These are phyloP conservation scores for Calidris pygmaea DNA, from an alignment of 2,113 vertebrate genomes.

Conservation along the genomic window DNA sequence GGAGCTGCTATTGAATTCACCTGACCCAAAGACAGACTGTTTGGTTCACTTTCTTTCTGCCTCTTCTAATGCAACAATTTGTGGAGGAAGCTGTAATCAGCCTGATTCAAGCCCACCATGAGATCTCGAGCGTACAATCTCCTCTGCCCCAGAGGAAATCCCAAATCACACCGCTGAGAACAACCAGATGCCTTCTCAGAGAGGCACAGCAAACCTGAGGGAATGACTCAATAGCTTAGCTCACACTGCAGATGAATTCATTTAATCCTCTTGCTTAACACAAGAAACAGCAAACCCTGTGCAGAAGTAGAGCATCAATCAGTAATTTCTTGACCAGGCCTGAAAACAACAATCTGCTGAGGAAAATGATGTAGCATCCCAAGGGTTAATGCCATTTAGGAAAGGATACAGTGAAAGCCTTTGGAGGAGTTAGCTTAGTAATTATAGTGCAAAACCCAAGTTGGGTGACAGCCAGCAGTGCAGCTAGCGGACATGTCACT, in stretches of 20 bases:
- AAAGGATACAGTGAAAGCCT: neutral
- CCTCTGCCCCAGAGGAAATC: neutral
- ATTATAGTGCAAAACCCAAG: neutral
- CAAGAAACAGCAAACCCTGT: rapidly evolving
- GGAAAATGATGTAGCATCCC: neutral
- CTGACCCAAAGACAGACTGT: neutral
- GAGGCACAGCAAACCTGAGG: neutral
- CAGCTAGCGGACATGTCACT: neutral
- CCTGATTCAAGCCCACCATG: neutral
- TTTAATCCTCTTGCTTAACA: neutral
- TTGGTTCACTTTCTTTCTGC: neutral
- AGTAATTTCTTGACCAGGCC: neutral
- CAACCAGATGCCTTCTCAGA: neutral
- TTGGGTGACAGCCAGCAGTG: neutral
- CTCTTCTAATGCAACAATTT: neutral
- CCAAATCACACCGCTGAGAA: neutral
- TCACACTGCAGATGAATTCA: rapidly evolving
- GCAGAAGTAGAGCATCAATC: neutral
- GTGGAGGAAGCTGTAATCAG: neutral
- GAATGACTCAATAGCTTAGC: neutral
- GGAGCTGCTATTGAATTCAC: neutral
- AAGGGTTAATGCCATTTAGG: neutral
- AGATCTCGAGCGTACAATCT: neutral
- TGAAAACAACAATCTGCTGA: neutral
- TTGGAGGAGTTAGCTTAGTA: neutral